Conservation (phyloP, 2,113 vertebrate genomes). For the Pyrgilauda ruficollis region DNA sequence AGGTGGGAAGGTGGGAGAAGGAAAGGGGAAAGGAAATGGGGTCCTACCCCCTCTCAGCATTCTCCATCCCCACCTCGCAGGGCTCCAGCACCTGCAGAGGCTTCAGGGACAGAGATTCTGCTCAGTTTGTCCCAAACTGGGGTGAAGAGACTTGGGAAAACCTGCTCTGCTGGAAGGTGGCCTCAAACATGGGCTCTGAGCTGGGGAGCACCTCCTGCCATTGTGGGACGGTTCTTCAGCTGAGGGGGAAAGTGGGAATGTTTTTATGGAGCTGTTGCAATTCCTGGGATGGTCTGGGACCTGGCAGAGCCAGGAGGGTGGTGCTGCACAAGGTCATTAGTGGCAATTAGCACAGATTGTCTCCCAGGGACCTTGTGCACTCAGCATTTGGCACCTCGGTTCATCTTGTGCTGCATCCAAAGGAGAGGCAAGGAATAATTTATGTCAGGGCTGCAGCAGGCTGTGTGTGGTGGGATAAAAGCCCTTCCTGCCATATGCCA, state of each 20-base stretch:
- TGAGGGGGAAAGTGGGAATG: accelerated
- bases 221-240: background rate
- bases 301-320: background rate
- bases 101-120: background rate
- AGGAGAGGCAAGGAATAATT: background rate
- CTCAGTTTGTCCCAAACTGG: background rate
- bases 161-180: background rate
- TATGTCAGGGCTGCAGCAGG: background rate
- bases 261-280: background rate
- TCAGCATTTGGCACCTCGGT: background rate
- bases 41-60: background rate
- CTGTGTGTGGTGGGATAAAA: background rate
- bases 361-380: background rate
- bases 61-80: background rate
- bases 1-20: background rate
- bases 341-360: background rate
- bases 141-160: background rate
- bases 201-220: background rate
- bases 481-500: background rate
- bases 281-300: background rate
- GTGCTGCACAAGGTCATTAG: background rate
- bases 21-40: background rate
- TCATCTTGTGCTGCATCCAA: background rate
- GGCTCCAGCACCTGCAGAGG: background rate
- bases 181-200: background rate